Base-by-base conservation (phyloP, 2,888 invertebrate species). In the Cacoxenus indagator region DNA sequence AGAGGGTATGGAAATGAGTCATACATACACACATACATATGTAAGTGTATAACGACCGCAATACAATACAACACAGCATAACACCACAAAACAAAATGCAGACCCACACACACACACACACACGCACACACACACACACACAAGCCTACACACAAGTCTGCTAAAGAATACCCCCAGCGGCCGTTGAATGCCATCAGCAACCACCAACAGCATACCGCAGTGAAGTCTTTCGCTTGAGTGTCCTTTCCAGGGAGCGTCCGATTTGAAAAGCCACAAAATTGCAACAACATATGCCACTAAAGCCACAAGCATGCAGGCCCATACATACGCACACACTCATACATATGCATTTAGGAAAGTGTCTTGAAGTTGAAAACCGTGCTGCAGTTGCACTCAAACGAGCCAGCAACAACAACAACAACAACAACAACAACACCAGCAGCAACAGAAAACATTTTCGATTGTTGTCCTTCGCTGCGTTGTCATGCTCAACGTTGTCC, bases 131-230 rank as follows among this genome's bases (percentile, higher is more conserved):
- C 46, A 70, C 59, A 67, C 45, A 68, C 29, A 64, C n/a, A 70
- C 22, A 71, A 59, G 57, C 65, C 64, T 22, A 67, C 62, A 67
- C 26, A 17, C 22, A 43, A 6, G 43, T n/a, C 66, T 14, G 61
- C 48, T 70, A 68, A 65, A 68, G 54, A 73, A 78, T 67, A 66
- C 66, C 29, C 71, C 65, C 64, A 55, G 48, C 22, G 24, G 22
- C 22, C 43, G 46, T 22, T 45, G 45, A 37, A 24, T 5, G 37
- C 5, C 37, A 8, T 31, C 9, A 5, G 31, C 31, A 5, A 31
- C 31, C 31, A 9, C 31, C 1, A 31, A 5, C 31, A 0, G 5
- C 31, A n/a, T n/a, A n/a, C n/a, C n/a, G n/a, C n/a, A n/a, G 55
- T 51, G 48, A 14, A 51, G 48, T 4, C n/a, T 55, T 55, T 55